Conservation (phyloP, 2,113 vertebrate species). For the Meleagris gallopavo region DNA sequence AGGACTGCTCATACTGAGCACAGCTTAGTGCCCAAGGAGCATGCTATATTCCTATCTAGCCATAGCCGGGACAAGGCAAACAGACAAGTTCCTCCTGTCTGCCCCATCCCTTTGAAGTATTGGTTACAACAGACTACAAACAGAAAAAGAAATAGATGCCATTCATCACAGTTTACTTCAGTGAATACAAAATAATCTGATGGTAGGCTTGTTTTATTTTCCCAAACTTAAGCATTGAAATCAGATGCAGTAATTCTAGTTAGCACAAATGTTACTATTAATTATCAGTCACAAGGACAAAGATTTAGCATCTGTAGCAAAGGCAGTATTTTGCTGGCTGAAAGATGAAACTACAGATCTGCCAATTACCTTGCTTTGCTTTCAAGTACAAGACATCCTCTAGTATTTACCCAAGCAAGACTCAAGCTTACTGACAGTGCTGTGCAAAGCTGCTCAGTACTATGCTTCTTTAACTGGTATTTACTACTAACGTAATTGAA, state of each 20-base stretch:
- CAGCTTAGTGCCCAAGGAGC: neutral
- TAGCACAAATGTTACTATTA: neutral
- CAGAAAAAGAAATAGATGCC: neutral
- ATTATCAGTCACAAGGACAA: neutral
- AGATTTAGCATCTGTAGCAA: neutral
- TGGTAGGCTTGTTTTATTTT: neutral
- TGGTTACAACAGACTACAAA: neutral
- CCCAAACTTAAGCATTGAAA: neutral
- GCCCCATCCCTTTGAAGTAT: neutral
- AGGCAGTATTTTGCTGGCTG: neutral
- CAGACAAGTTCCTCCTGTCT: constrained; percentile 36
- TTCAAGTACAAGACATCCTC: neutral
- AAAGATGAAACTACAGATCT: neutral
- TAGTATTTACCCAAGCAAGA: constrained; percentile 21
- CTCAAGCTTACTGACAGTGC: neutral
- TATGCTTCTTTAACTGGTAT: constrained; percentile 11
- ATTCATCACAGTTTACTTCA: neutral
- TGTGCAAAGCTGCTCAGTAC: neutral
- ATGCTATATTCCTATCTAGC: neutral
- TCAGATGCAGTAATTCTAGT: neutral
- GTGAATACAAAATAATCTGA: neutral
- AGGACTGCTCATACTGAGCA: neutral
- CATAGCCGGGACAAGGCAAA: neutral
- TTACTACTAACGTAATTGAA: constrained; percentile 15
- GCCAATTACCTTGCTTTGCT: neutral